Percentiles rank a stretch among this genome's conserved stretches.
These are phyloP conservation scores for Tetragnatha montana DNA, from an alignment of 2,888 invertebrate genomes.

Conservation along the genomic window DNA sequence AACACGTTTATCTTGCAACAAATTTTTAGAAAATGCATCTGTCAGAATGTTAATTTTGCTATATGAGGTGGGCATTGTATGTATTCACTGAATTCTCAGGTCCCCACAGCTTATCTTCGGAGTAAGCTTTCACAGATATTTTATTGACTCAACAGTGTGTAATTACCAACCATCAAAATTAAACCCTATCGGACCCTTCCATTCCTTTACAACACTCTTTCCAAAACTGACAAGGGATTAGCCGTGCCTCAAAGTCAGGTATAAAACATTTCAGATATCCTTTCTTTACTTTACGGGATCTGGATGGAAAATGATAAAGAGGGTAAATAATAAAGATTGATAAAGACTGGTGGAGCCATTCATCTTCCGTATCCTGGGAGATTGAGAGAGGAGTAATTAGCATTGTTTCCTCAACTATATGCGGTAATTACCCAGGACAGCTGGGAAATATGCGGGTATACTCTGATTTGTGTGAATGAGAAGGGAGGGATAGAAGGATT, in stretches of 20 bases:
- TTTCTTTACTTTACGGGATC: not conserved
- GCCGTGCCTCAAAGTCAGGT: not conserved
- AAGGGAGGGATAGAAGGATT: not conserved
- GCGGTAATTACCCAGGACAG: not conserved
- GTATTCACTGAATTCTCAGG: too few species aligned
- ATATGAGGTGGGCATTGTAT: too few species aligned
- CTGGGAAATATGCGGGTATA: not conserved
- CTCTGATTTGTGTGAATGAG: conserved; percentile 20
- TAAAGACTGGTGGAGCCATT: conserved; percentile 11
- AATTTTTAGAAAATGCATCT: too few species aligned
- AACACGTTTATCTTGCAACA: too few species aligned
- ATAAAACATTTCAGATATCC: not conserved
- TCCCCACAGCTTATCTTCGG: too few species aligned
- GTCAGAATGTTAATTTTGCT: too few species aligned
- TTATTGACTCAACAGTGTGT: too few species aligned
- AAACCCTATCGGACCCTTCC: not conserved
- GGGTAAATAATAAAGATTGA: conserved; percentile 38
- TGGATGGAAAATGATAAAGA: not conserved
- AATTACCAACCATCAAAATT: too few species aligned
- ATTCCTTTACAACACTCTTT: not conserved
- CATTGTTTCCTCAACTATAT: conserved; percentile 1
- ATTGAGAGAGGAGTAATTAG: conserved; percentile 29
- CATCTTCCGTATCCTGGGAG: conserved; percentile 22
- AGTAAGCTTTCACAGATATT: too few species aligned
- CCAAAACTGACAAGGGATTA: not conserved